These are phyloP conservation scores for Oceanites oceanicus DNA, from an alignment of 2,113 vertebrate species.

Conservation along the genomic window DNA sequence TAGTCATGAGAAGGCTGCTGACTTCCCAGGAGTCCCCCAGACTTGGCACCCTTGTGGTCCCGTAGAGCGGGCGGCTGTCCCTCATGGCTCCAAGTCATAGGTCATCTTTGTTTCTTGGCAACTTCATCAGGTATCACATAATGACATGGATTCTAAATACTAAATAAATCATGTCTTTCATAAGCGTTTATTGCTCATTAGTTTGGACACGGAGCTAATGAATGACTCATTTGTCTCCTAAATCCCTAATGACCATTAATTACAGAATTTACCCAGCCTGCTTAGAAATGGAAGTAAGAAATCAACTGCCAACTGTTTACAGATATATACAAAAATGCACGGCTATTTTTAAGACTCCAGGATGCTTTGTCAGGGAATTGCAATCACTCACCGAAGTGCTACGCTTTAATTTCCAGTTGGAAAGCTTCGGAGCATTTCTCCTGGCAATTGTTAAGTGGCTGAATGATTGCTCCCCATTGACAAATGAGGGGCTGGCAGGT, in stretches of 20 bases:
- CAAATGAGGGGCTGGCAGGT: slow-evolving; percentile 50
- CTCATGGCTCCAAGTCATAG: neutral
- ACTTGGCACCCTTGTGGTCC: neutral
- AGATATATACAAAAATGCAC: neutral
- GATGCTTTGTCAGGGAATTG: slow-evolving; percentile 22
- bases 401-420: slow-evolving; percentile 22
- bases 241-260: slow-evolving; percentile 63
- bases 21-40: neutral
- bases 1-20: neutral
- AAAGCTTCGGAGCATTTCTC: neutral
- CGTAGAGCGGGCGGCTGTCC: neutral
- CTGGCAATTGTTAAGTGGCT: slow-evolving; percentile 40
- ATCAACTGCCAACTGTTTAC: slow-evolving; percentile 19
- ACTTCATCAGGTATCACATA: neutral
- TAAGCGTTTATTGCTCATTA: slow-evolving; percentile 66
- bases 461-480: slow-evolving; percentile 62
- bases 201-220: slow-evolving; percentile 45
- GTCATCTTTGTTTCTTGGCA: slow-evolving; percentile 3
- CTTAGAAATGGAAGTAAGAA: slow-evolving; percentile 28
- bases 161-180: slow-evolving; percentile 66
- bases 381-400: slow-evolving; percentile 29
- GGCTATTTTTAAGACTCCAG: neutral
- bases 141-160: slow-evolving; percentile 26
- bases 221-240: slow-evolving; percentile 64
- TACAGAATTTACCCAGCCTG: slow-evolving; percentile 20